These are phyloP conservation scores for Noctua comes DNA, from an alignment of 2,888 invertebrate genomes.

Conservation along the genomic window DNA sequence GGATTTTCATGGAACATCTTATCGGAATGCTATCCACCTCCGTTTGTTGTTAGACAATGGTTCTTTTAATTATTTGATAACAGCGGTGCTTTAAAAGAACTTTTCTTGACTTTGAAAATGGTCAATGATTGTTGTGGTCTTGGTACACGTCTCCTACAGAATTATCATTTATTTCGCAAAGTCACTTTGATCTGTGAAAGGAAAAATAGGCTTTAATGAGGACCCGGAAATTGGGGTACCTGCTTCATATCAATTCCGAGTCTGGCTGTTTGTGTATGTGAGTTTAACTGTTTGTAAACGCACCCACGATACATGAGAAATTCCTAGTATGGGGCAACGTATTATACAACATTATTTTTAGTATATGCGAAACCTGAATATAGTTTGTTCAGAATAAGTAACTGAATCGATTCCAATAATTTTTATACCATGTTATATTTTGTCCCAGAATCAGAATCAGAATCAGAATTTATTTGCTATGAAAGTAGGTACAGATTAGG, in stretches of 20 bases:
- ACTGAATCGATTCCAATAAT: too few relatives aligned
- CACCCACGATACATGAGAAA: too few relatives aligned
- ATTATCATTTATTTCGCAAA: background rate
- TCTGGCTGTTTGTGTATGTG: too few relatives aligned
- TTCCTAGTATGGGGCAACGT: too few relatives aligned
- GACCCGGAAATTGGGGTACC: background rate
- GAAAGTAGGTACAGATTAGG: too few relatives aligned
- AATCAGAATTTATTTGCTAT: too few relatives aligned
- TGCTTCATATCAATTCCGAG: background rate
- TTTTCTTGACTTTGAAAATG: background rate
- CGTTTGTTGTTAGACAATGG: constrained; percentile 52
- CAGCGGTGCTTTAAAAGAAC: constrained; percentile 30
- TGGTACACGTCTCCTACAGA: background rate
- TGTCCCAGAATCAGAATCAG: too few relatives aligned
- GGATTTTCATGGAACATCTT: constrained; percentile 21
- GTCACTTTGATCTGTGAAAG: background rate
- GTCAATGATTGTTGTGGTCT: background rate
- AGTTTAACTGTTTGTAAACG: too few relatives aligned
- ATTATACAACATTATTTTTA: too few relatives aligned
- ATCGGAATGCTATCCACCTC: constrained; percentile 37
- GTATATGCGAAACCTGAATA: too few relatives aligned
- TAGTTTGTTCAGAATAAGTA: too few relatives aligned
- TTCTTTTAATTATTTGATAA: constrained; percentile 67
- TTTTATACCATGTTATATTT: too few relatives aligned
- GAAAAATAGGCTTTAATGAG: background rate